These are phyloP conservation scores for Ornithoptera priamus DNA, from an alignment of 2,888 invertebrate species.

Conservation along the genomic window DNA sequence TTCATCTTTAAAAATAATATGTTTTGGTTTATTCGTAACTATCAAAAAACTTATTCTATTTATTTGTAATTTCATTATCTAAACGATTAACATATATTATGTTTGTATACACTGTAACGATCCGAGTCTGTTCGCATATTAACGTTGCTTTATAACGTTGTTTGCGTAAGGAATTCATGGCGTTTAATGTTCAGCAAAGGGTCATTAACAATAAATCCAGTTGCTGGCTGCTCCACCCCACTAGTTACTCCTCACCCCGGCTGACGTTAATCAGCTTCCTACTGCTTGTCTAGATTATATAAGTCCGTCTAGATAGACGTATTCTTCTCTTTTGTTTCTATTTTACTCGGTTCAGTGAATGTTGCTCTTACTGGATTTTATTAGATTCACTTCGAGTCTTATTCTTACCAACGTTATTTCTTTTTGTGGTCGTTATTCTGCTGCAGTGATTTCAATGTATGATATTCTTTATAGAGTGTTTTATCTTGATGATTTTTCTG, in stretches of 20 bases:
- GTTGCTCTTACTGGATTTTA: conserved; percentile 40
- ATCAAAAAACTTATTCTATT: not conserved
- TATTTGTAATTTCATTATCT: not conserved
- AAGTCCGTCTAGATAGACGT: conserved; percentile 50
- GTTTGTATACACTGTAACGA: conserved; percentile 13
- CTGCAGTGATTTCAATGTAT: not conserved
- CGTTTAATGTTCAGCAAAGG: conserved; percentile 61
- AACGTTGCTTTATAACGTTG: conserved; percentile 27
- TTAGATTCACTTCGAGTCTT: conserved; percentile 44
- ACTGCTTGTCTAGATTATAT: conserved; percentile 60
- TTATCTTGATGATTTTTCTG: conserved; percentile 29
- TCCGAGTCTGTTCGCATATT: conserved; percentile 13
- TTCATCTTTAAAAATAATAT: not conserved
- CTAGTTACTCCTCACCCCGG: conserved; percentile 48
- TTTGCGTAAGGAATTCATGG: conserved; percentile 60
- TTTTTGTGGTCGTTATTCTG: not conserved
- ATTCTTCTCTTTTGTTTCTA: conserved; percentile 50
- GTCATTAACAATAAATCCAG: conserved; percentile 72
- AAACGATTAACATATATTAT: not conserved
- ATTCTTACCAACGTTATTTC: not conserved
- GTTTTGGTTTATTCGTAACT: not conserved
- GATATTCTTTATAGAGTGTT: not conserved
- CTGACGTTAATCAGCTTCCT: conserved; percentile 72
- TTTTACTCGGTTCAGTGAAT: conserved; percentile 49
- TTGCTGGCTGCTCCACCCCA: conserved; percentile 57